Base-by-base conservation (phyloP, 2,888 invertebrate species). In the Stenolophus ochropezus region DNA sequence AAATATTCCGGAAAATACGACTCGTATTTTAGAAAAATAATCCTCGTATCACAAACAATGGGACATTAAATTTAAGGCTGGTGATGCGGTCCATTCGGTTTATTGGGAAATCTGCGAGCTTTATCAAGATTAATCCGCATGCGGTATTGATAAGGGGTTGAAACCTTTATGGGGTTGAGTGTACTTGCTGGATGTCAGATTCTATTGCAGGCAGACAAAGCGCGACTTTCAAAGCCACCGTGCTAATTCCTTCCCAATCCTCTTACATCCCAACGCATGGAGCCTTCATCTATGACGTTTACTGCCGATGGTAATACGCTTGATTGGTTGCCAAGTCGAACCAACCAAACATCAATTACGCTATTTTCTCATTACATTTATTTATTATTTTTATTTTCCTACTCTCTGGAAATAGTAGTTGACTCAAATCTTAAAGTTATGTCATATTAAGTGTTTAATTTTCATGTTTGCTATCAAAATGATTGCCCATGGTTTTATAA, bases 221-320 rank as follows among this genome's bases (percentile, higher is more conserved):
- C 83, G 80, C 81, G 83, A 83, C 84, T 83, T 82, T 82, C 82
- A 86, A 86, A 84, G 85, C 86, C 85, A 82, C 85, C 84, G 85
- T 85, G 85, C 85, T 87, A 86, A 87, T 87, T 87, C 86, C 83
- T 84, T 85, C 84, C 83, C 85, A 88, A 88, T 87, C 87, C 87
- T 86, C 87, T 88, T 88, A 88, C 83, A 84, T 85, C 86, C 86
- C 86, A 86, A 86, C 85, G 83, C 84, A 74, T 56, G 47, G 42
- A 81, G 21, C 73, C 81, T n/a, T 18, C 51, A 21, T 49, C 75
- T 56, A 75, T 75, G 75, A 75, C 75, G 75, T 75, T 75, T 51
- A 33, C 42, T 42, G 42, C 25, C 65, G 42, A 18, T 71, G 73
- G 47, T 14, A 23, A 23, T 73, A 14, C 49, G 25, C 73, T 53